Conservation (phyloP, 2,888 invertebrate genomes). For the Trichogramma dendrolimi region DNA sequence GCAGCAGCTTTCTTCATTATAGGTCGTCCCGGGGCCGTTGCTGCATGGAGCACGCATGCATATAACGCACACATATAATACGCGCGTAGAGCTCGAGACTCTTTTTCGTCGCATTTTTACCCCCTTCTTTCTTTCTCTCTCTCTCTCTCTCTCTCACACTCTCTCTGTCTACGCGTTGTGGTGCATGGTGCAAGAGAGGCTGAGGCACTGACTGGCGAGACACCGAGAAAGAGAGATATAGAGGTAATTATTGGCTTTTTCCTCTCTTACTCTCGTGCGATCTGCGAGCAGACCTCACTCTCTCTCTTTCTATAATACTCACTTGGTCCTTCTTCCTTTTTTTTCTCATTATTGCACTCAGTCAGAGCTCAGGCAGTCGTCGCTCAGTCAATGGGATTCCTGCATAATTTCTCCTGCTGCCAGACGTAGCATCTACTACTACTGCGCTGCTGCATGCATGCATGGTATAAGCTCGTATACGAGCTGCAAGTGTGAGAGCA, state of each 20-base stretch:
- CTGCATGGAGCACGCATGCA: no score
- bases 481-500: neutral
- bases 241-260: constrained; percentile 10
- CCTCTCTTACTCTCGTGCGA: neutral
- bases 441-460: neutral
- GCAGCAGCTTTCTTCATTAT: no score
- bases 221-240: neutral
- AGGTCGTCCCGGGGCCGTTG: no score
- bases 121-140: neutral
- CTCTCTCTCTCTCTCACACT: neutral
- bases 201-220: neutral
- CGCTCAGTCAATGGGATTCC: constrained; percentile 18
- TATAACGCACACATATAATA: no score
- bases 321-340: neutral
- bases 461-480: neutral
- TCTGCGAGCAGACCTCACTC: neutral
- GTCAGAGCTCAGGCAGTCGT: neutral
- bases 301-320: neutral
- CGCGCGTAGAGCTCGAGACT: no score
- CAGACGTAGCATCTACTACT: neutral
- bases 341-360: neutral
- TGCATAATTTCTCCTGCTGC: constrained; percentile 18
- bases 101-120: neutral
- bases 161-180: neutral
- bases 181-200: neutral